A percentile compares a stretch with the other conserved stretches of the same genome.
Evolutionary conservation across 2,113 vertebrate species (phyloP).

Genomic region (Gopherus evgoodei): DNA sequence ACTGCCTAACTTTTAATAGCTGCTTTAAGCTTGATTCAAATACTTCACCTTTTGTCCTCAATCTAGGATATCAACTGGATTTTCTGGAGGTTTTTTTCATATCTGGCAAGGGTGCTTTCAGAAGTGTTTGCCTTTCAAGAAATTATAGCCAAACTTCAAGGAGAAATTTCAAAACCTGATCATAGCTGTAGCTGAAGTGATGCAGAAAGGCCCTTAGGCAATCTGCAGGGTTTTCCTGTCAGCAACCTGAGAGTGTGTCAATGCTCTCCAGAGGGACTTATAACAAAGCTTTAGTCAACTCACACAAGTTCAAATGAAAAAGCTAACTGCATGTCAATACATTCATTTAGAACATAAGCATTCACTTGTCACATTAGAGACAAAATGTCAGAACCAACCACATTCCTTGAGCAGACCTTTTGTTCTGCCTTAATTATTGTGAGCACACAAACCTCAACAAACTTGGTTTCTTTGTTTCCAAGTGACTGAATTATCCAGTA

Average conservation of each 20-base stretch:
- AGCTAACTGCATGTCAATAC: conserved; percentile 60
- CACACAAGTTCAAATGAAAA: conserved; percentile 72
- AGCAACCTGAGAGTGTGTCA: conserved; percentile 74
- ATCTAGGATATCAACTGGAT: neutral
- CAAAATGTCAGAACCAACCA: conserved; percentile 57
- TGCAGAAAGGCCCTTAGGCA: conserved; percentile 72
- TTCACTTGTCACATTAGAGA: neutral
- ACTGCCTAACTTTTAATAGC: neutral
- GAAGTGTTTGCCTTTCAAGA: conserved; percentile 48
- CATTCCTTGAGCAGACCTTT: conserved; percentile 47
- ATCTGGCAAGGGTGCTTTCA: neutral
- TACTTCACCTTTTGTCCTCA: neutral
- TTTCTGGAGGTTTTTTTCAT: neutral
- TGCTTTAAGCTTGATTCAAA: neutral
- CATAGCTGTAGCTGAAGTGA: conserved; percentile 26
- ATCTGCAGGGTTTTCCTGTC: conserved; percentile 76
- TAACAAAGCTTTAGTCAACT: conserved; percentile 60
- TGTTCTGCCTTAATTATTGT: conserved; percentile 63
- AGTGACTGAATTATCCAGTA: neutral
- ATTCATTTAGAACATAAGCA: conserved; percentile 37
- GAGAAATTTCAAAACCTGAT: conserved; percentile 39
- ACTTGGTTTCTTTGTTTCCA: neutral
- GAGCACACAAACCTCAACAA: neutral
- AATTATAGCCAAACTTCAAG: conserved; percentile 29
- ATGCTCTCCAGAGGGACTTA: conserved; percentile 60